Evolutionary conservation across 1,140 invertebrate genomes (phyloP).

Genomic region (Holcopasites calliopsidis): DNA sequence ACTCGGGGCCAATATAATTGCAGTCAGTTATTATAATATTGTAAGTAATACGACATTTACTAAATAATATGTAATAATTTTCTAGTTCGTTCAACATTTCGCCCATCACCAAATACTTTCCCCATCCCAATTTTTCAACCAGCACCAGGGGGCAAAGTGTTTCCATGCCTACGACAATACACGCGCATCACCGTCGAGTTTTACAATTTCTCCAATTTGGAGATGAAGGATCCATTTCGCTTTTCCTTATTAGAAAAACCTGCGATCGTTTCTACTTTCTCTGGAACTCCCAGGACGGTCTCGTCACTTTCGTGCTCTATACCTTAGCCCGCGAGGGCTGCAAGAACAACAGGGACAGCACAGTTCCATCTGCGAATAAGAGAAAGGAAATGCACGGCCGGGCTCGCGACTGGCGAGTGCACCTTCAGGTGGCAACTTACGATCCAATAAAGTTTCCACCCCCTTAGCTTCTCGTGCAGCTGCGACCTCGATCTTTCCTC

Average conservation of each 20-base stretch:
- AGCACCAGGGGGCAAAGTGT: too few species aligned
- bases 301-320: conserved; percentile 17
- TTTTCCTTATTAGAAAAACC: conserved; percentile 5
- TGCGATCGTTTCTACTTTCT: neutral
- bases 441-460: conserved; percentile 64
- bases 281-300: conserved; percentile 13
- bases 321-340: conserved; percentile 24
- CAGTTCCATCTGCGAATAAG: conserved; percentile 14
- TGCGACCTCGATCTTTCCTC: conserved; percentile 54
- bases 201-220: too few species aligned
- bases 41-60: too few species aligned
- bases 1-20: too few species aligned
- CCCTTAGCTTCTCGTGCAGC: conserved; percentile 18
- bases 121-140: too few species aligned
- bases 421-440: conserved; percentile 56
- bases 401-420: conserved; percentile 28
- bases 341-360: conserved; percentile 41
- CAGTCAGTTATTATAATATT: too few species aligned
- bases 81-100: too few species aligned
- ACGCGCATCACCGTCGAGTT: too few species aligned
- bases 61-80: too few species aligned
- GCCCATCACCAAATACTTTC: too few species aligned
- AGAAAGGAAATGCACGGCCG: conserved; percentile 48
- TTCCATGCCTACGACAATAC: too few species aligned
- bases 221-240: too few species aligned